These are phyloP conservation scores for Pachycephala philippinensis DNA, from an alignment of 2,113 vertebrate genomes.

Conservation along the genomic window DNA sequence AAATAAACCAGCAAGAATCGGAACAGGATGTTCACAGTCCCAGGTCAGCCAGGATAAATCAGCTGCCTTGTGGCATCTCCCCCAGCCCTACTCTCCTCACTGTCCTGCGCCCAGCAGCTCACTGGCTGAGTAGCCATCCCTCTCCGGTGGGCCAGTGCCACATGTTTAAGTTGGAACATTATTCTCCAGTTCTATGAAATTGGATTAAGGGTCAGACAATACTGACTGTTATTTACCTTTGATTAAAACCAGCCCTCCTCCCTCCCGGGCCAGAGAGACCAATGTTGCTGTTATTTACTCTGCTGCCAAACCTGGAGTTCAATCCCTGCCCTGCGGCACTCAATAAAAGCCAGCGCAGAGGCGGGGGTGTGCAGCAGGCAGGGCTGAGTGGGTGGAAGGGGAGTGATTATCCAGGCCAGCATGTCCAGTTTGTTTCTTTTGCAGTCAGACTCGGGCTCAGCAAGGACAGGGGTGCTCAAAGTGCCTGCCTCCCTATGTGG, in stretches of 20 bases:
- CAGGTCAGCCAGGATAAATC: background rate
- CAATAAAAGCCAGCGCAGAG: background rate
- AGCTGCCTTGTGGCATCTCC: background rate
- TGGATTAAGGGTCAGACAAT: constrained; percentile 63
- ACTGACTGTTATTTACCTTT: constrained; percentile 62
- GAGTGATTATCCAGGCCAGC: background rate
- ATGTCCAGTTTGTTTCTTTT: background rate
- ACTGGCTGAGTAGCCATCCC: background rate
- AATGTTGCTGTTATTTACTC: constrained; percentile 57
- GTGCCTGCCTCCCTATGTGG: background rate
- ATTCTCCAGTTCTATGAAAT: constrained; percentile 49
- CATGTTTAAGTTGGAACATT: background rate
- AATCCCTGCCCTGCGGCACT: constrained; percentile 39
- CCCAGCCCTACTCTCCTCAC: background rate
- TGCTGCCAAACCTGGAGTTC: constrained; percentile 49
- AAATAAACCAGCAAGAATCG: background rate
- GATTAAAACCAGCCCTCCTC: constrained; percentile 60
- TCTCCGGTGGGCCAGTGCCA: background rate
- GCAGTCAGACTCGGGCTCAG: background rate
- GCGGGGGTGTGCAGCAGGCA: background rate
- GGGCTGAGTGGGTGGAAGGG: background rate
- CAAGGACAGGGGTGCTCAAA: background rate
- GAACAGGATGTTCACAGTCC: too few species aligned
- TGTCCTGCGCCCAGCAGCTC: background rate
- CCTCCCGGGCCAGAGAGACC: background rate